A percentile compares a stretch with the other conserved stretches of the same genome.
Conservation (phyloP, 2,113 vertebrate genomes). For the Pluvianellus socialis region DNA sequence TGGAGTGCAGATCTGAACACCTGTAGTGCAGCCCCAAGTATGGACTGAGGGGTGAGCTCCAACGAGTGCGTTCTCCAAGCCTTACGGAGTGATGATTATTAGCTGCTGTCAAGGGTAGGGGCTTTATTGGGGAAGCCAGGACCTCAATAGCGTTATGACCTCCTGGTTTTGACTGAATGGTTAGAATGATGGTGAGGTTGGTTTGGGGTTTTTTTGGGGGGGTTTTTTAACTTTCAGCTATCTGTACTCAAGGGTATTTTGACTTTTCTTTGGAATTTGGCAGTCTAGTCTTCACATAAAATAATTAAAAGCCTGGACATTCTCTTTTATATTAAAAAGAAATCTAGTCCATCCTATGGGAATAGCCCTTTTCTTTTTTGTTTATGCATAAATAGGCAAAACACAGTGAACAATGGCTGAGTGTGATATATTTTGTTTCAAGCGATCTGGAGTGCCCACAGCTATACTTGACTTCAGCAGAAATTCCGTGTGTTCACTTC, state of each 20-base stretch:
- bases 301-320: background rate
- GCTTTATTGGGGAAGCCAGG: background rate
- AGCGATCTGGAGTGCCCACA: background rate
- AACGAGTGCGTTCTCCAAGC: background rate
- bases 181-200: background rate
- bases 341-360: background rate
- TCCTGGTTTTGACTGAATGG: background rate
- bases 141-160: background rate
- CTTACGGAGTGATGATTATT: rapidly evolving
- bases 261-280: background rate
- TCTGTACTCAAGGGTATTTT: background rate
- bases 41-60: rapidly evolving
- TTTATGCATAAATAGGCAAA: slow-evolving; percentile 13
- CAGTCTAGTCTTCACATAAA: background rate
- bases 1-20: background rate
- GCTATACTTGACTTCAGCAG: slow-evolving; percentile 37
- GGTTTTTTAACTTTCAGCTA: background rate
- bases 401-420: background rate
- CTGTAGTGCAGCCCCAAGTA: rapidly evolving
- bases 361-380: background rate
- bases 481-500: background rate
- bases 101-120: background rate
- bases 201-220: too few species aligned
- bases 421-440: background rate
- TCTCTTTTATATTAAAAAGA: background rate